Evolutionary conservation across 2,888 invertebrate genomes (phyloP).

Genomic region (Plemyria rubiginata): DNA sequence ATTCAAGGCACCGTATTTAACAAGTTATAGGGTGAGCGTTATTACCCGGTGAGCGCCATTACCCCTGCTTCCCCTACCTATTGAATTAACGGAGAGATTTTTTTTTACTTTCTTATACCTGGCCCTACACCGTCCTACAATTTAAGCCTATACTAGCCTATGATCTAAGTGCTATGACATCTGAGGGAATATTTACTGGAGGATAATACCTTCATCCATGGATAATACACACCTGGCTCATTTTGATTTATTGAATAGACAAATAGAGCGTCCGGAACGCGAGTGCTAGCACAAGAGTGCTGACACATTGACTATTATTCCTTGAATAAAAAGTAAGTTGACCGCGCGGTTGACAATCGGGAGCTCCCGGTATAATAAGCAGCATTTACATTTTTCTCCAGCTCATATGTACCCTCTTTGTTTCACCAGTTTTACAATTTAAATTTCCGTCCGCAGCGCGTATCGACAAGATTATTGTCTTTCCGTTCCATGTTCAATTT

Average conservation of each 20-base stretch:
- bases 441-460: conserved; percentile 44
- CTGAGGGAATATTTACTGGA: no score
- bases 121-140: no score
- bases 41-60: no score
- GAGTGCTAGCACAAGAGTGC: conserved; percentile 50
- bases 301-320: conserved; percentile 65
- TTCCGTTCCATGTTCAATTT: conserved; percentile 57
- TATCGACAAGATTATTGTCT: conserved; percentile 37
- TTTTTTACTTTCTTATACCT: no score
- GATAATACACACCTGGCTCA: not conserved
- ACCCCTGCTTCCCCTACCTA: no score
- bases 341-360: conserved; percentile 65
- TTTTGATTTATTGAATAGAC: conserved; percentile 18
- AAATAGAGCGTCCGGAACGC: conserved; percentile 47
- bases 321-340: conserved; percentile 71
- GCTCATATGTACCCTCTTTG: conserved; percentile 54
- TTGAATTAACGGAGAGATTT: no score
- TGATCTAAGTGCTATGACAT: no score
- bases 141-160: no score
- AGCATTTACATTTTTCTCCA: conserved; percentile 68
- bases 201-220: no score
- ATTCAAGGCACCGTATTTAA: no score
- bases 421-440: conserved; percentile 55
- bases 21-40: no score
- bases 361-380: conserved; percentile 64